These are phyloP conservation scores for Silurus glanis DNA, from an alignment of 2,113 vertebrate genomes.

Conservation along the genomic window DNA sequence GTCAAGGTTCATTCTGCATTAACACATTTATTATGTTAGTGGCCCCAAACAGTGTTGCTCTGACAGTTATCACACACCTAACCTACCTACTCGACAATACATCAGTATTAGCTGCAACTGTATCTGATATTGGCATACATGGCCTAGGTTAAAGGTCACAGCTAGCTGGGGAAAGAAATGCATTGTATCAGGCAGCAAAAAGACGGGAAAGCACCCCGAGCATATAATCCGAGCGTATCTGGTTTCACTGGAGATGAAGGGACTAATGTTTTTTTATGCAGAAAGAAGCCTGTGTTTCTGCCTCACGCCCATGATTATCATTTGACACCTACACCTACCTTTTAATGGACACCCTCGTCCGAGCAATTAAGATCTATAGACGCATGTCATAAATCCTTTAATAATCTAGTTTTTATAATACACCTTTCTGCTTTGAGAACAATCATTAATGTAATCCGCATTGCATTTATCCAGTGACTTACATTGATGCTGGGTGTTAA, in stretches of 20 bases:
- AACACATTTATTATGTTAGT: conserved; percentile 30
- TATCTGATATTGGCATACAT: conserved; percentile 22
- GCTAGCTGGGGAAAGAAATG: conserved; percentile 35
- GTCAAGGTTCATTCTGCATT: conserved; percentile 9
- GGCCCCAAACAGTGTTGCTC: not conserved
- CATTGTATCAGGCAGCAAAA: conserved; percentile 14
- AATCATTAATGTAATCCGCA: not conserved
- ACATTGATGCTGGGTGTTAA: too few species aligned
- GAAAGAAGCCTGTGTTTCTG: conserved; percentile 31
- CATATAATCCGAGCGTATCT: conserved; percentile 37
- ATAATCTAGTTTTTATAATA: not conserved
- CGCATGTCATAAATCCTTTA: not conserved
- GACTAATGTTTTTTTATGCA: conserved; percentile 43
- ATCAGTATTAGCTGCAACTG: not conserved
- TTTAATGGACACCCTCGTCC: not conserved
- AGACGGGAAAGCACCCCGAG: not conserved
- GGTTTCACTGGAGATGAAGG: conserved; percentile 40
- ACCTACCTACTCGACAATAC: not conserved
- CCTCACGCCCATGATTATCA: conserved; percentile 39
- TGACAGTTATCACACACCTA: conserved; percentile 33
- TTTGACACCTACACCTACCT: conserved; percentile 27
- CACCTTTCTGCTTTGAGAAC: not conserved
- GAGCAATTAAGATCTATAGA: not conserved
- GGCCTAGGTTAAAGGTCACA: conserved; percentile 18
- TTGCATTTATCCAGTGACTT: too few species aligned